Evolutionary conservation across 2,888 invertebrate genomes (phyloP), one percentile per base, ranked within the genome.

Genomic region (Sabellastarte sp.): DNA sequence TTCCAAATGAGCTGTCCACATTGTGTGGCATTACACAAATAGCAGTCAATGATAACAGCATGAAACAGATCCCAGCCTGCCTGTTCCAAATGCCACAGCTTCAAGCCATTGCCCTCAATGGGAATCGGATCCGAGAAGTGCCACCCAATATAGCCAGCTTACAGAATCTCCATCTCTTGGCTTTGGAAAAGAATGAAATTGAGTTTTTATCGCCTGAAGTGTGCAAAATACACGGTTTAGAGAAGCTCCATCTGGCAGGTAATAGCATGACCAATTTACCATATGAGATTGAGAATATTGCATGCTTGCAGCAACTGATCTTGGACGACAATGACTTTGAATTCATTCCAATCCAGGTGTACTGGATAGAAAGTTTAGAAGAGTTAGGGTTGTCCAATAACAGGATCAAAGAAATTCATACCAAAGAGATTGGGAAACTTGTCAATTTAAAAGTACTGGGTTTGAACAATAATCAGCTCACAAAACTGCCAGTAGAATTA

Each of bases 261-360:
- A 81, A 81, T 66, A 73, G 73, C 55, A 74, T 81, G 50, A 76
- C 76, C 51, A 79, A 77, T 63, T 66, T 81, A 52, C 80, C 81
- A 24, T 68, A 76, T 20, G 77, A 78, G 50, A 69, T 80, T 3
- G 78, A 79, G 61, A 77, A 79, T 62, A 66, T 80, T 51, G 61
- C 70, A 1, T 70, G 66, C 28, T 66, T 81, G 4, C 72, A 77
- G 52, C 75, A 80, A 41, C 72, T 81, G 3, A 63, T 75, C 4
- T 63, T 80, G 28, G 78, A 77, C 59, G 77, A 81, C 64, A 81
- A 81, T 61, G 76, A 78, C 59, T 79, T 81, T 64, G 78, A 79
- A 55, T 78, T 79, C 50, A 74, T 81, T 26, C 80, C 81, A 20
- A 72, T 79, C 28, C 79, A 81, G 68, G 29, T 64, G 5, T 78